phyloP scores from a whole-genome alignment of 2,888 invertebrate species.

The Anagyrus pseudococci region DNA sequence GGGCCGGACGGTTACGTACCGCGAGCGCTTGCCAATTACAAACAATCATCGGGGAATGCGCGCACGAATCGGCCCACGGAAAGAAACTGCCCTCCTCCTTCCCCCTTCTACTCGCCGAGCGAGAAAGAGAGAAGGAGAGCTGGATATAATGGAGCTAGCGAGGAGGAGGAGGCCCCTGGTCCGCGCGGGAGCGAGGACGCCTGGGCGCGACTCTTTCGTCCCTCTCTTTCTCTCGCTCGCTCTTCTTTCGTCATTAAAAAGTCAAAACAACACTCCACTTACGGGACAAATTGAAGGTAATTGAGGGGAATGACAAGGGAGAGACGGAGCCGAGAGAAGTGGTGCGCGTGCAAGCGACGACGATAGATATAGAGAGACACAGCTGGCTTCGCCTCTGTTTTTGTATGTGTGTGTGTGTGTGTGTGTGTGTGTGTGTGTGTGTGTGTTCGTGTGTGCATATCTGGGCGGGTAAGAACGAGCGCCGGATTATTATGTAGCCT shows the following conservation, averaged over 20 bases:
- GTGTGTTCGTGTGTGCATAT: no score
- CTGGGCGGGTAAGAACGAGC: no score
- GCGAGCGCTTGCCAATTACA: slow-evolving; percentile 31
- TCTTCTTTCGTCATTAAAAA: slow-evolving; percentile 33
- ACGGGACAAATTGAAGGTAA: slow-evolving; percentile 34
- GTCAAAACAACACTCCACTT: slow-evolving; percentile 34
- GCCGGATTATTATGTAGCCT: no score
- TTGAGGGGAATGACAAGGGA: slow-evolving; percentile 28
- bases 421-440: no score
- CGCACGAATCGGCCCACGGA: slow-evolving; percentile 28
- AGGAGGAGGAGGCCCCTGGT: slow-evolving; percentile 8
- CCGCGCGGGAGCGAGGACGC: no score
- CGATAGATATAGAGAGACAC: neutral
- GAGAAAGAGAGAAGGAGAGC: slow-evolving; percentile 14
- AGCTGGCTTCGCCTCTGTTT: neutral
- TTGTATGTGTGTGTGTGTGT: no score
- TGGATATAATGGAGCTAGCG: no score
- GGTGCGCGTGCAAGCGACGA: neutral
- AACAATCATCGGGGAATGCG: slow-evolving; percentile 36
- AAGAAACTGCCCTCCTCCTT: slow-evolving; percentile 32
- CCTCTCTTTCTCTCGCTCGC: slow-evolving; percentile 2
- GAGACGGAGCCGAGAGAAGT: slow-evolving; percentile 17
- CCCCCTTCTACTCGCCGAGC: neutral
- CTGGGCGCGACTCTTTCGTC: no score
- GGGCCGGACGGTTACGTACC: slow-evolving; percentile 10